phyloP scores from a whole-genome alignment of 2,888 invertebrate genomes.

The Caenorhabditis macrosperma region DNA sequence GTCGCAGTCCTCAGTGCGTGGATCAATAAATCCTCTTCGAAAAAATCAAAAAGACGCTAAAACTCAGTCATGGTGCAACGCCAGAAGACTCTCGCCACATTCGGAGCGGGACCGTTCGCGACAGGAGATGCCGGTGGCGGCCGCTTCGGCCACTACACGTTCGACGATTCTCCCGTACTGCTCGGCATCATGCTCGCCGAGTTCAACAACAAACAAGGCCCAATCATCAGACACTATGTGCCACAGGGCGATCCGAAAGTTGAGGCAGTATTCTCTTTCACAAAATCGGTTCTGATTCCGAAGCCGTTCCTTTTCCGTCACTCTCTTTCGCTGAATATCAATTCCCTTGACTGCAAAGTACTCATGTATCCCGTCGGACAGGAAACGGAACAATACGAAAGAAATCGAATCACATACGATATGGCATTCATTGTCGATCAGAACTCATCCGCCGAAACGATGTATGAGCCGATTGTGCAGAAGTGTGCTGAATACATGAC shows the following conservation, averaged over 20 bases:
- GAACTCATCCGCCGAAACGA: constrained; percentile 68
- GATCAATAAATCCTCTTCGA: background rate
- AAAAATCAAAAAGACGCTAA: constrained; percentile 31
- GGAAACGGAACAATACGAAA: constrained; percentile 61
- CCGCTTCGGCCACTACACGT: constrained; percentile 63
- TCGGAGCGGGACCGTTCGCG: constrained; percentile 59
- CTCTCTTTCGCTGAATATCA: constrained; percentile 72
- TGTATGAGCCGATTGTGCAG: constrained; percentile 80
- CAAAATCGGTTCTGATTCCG: constrained; percentile 63
- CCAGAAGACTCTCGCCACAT: constrained; percentile 57
- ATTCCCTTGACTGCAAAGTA: constrained; percentile 71
- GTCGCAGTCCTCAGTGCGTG: constrained; percentile 9
- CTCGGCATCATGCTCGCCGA: constrained; percentile 76
- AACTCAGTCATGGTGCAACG: constrained; percentile 61
- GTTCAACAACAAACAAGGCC: constrained; percentile 75
- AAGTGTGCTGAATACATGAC: constrained; percentile 79
- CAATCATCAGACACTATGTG: constrained; percentile 74
- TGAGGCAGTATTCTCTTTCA: constrained; percentile 27
- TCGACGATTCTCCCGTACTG: constrained; percentile 69
- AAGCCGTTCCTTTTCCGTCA: constrained; percentile 66
- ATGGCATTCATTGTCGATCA: constrained; percentile 77
- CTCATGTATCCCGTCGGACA: constrained; percentile 79
- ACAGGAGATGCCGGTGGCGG: constrained; percentile 56
- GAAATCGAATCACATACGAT: constrained; percentile 74
- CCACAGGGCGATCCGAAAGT: constrained; percentile 16